phyloP scores from a whole-genome alignment of 2,113 vertebrate species.

The Gavia stellata region DNA sequence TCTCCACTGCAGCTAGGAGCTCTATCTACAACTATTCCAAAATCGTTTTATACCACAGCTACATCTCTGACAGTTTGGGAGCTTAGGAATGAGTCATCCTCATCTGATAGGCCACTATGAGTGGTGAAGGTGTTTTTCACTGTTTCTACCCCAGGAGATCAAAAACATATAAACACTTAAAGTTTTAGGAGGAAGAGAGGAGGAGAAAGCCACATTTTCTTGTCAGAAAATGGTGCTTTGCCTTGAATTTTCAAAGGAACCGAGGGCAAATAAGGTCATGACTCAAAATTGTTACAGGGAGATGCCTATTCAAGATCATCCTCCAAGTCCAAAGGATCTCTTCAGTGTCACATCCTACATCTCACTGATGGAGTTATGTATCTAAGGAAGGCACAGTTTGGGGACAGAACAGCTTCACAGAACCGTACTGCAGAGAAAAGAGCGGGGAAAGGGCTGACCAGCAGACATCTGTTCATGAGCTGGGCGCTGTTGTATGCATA shows the following conservation, averaged over 20 bases:
- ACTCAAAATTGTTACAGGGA: neutral
- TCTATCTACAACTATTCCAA: neutral
- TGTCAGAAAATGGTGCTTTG: neutral
- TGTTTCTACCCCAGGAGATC: neutral
- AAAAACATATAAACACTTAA: neutral
- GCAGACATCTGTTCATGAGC: rapidly evolving
- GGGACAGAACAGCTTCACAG: rapidly evolving
- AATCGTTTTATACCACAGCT: neutral
- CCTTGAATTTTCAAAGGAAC: neutral
- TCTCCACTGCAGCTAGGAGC: neutral
- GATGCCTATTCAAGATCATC: too few relatives aligned
- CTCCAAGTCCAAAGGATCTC: too few relatives aligned
- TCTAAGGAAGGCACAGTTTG: neutral
- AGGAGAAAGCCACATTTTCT: neutral
- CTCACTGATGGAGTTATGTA: rapidly evolving
- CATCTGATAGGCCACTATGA: neutral
- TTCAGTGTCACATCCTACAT: neutral
- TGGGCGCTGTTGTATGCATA: rapidly evolving
- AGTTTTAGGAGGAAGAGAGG: neutral
- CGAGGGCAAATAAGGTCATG: neutral
- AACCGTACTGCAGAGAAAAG: rapidly evolving
- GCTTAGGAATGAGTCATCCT: neutral
- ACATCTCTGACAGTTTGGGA: neutral
- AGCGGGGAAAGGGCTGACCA: rapidly evolving
- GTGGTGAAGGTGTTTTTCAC: neutral